phyloP scores from a whole-genome alignment of 64 coral and sea anemone species.

The Porites lutea region DNA sequence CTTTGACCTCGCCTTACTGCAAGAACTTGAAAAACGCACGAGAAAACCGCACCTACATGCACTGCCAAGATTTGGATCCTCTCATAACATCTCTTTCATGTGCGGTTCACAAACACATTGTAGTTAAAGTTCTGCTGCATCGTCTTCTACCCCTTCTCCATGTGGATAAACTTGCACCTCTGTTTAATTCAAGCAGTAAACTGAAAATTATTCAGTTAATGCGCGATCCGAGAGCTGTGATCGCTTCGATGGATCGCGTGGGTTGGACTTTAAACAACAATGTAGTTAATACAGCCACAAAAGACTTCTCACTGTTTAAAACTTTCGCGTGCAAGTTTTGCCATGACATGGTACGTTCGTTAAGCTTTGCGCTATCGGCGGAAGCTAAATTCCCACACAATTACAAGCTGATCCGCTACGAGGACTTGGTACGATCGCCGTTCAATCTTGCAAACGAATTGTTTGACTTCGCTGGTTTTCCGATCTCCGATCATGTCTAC shows the following conservation, averaged over 20 bases:
- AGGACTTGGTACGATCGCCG: constrained; percentile 64
- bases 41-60: constrained; percentile 5
- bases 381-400: constrained; percentile 37
- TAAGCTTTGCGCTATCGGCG: constrained; percentile 67
- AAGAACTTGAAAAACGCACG: constrained; percentile 1
- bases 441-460: constrained; percentile 43
- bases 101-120: constrained; percentile 26
- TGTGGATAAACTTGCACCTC: constrained; percentile 13
- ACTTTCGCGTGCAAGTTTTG: constrained; percentile 74
- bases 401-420: constrained; percentile 74
- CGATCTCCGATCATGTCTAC: constrained; percentile 34
- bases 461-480: constrained; percentile 71
- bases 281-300: background rate
- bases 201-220: constrained; percentile 86
- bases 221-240: constrained; percentile 89
- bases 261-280: constrained; percentile 74
- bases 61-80: constrained; percentile 58
- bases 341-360: constrained; percentile 38
- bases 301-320: constrained; percentile 35
- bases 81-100: constrained; percentile 53
- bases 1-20: constrained; percentile 76
- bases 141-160: constrained; percentile 58
- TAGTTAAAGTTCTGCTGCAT: constrained; percentile 74
- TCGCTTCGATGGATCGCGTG: constrained; percentile 69
- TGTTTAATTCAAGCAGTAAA: constrained; percentile 37